phyloP scores from a whole-genome alignment of 2,113 vertebrate species.

The Dryoscopus gambensis region DNA sequence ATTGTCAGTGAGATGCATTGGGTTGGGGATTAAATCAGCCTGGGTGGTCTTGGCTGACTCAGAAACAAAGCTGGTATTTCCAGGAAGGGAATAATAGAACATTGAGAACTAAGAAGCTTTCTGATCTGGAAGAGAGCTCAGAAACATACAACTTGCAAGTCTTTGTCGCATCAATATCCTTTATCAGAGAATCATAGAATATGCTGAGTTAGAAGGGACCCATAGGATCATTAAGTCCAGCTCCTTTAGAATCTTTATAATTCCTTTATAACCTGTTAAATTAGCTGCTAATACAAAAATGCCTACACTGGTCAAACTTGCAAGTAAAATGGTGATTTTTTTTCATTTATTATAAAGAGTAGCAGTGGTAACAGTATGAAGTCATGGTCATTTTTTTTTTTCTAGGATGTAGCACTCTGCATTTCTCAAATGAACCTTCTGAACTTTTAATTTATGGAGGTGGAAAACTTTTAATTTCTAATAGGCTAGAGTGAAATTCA shows the following conservation, averaged over 20 bases:
- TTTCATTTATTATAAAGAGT: not conserved
- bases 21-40: not conserved
- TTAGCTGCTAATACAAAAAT: not conserved
- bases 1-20: not conserved
- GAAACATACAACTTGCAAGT: not conserved
- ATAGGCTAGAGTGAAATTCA: not conserved
- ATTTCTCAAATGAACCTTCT: not conserved
- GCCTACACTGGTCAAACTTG: not conserved
- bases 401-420: not conserved
- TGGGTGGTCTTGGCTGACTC: slow-evolving; percentile 9
- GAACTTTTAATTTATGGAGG: not conserved
- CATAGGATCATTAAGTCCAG: no score
- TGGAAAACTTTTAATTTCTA: not conserved
- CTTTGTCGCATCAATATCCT: not conserved
- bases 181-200: not conserved
- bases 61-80: not conserved
- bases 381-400: not conserved
- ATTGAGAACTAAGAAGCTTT: slow-evolving; percentile 27
- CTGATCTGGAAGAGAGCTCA: not conserved
- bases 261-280: not conserved
- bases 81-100: not conserved
- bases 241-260: not conserved
- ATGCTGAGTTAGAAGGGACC: not conserved
- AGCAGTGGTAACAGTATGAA: not conserved
- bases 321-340: not conserved